Base-by-base conservation (phyloP, 2,888 invertebrate genomes). In the Drosophila diplacantha region DNA sequence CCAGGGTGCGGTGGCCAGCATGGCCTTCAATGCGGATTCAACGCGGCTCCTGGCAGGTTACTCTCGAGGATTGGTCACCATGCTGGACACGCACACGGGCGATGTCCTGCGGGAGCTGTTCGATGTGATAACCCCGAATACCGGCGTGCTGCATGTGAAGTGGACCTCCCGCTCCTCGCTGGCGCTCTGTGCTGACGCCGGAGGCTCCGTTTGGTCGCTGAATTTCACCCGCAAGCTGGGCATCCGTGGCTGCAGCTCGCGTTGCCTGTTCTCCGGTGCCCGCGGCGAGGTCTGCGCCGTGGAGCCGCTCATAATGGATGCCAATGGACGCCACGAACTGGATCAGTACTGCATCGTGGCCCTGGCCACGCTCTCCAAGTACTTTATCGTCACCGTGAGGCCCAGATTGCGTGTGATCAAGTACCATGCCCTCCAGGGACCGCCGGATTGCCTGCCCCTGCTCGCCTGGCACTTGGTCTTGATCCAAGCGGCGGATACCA, bases 231-330 rank as follows among this genome's bases (percentile, higher is more conserved):
- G 97, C 60, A 93, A 95, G 12, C 91, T 98, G 75, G 97, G 97
- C 14, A 94, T 96, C 35, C 91, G 97, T 41, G 94, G 95, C 1
- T 96, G 95, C 87, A 94, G 96, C 66, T 95, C 96, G 0, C 94
- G 96, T 53, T 98, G 99, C 87, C 90, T 99, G 16, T 99, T 99
- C 88, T 98, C 98, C 34, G 99, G 99, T 32, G 97, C 97, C 55
- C 92, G 97, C 56, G 99, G 99, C 0, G 99, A 99, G 90, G 96
- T 96, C 14, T 93, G 93, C 79, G 90, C 92, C 4, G 88, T 95
- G 32, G 94, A 93, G 75, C 94, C 94, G 0, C 88, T 95, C 12
- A 88, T 87, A 7, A 81, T 87, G 60, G 86, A 88, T 18, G 88
- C 76, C 0, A 89, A 89, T 57, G 89, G 89, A 52, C 85, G 89